Evolutionary conservation across 2,888 invertebrate genomes (phyloP).

Genomic region (Drosophila cracens): DNA sequence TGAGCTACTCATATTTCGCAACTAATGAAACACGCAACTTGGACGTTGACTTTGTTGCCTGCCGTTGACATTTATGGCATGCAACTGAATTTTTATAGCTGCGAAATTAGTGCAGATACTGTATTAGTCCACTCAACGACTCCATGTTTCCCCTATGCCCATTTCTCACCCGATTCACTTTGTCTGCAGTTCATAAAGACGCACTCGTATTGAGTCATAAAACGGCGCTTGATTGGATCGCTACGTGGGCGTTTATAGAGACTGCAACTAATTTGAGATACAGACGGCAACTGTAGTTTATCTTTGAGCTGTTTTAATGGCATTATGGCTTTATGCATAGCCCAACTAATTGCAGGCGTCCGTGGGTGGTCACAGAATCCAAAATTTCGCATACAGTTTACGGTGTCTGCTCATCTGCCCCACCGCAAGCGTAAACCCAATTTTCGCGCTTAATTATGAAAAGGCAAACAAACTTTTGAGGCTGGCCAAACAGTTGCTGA

Average conservation of each 20-base stretch:
- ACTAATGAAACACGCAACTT: slow-evolving; percentile 74
- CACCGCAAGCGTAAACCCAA: slow-evolving; percentile 43
- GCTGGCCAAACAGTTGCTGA: slow-evolving; percentile 35
- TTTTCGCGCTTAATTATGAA: slow-evolving; percentile 79
- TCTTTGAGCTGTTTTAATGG: slow-evolving; percentile 63
- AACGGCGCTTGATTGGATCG: slow-evolving; percentile 71
- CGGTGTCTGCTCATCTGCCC: slow-evolving; percentile 2
- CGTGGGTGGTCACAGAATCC: slow-evolving; percentile 59
- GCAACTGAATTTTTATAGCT: slow-evolving; percentile 78
- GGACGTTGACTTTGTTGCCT: slow-evolving; percentile 52
- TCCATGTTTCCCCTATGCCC: background rate
- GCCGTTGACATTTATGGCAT: slow-evolving; percentile 74
- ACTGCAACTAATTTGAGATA: slow-evolving; percentile 77
- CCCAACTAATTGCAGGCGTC: slow-evolving; percentile 65
- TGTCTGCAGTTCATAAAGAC: slow-evolving; percentile 54
- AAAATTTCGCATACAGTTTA: background rate
- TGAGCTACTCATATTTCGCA: slow-evolving; percentile 70
- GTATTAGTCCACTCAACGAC: slow-evolving; percentile 39
- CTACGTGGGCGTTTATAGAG: slow-evolving; percentile 61
- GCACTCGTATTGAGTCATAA: slow-evolving; percentile 73
- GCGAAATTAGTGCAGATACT: slow-evolving; percentile 74
- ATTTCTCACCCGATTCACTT: background rate
- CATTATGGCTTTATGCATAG: slow-evolving; percentile 28
- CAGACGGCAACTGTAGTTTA: slow-evolving; percentile 66
- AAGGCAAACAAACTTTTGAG: slow-evolving; percentile 59